Conservation (phyloP, 2,797 vertebrate species). For the Zonotrichia albicollis region DNA sequence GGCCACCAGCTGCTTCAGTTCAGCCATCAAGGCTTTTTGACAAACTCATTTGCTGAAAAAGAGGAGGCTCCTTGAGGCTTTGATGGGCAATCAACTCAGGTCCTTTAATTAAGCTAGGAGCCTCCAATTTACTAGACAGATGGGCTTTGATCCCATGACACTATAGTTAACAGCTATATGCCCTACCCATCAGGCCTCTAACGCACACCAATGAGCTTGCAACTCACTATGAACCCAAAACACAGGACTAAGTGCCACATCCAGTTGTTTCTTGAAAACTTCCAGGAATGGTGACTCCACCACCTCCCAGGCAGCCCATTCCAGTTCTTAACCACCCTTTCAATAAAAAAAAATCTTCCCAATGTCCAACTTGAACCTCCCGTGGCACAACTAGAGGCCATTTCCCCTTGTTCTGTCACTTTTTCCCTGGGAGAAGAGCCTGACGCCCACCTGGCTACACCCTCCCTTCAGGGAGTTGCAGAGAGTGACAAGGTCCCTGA, state of each 20-base stretch:
- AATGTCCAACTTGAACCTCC: not conserved
- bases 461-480: not conserved
- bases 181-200: no score
- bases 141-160: no score
- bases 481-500: not conserved
- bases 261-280: not conserved
- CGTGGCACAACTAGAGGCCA: rapidly evolving
- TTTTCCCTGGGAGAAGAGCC: not conserved
- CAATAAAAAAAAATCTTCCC: not conserved
- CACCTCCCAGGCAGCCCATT: not conserved
- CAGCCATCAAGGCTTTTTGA: not conserved
- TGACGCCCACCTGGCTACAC: rapidly evolving
- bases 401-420: not conserved
- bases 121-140: no score
- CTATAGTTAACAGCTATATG: no score
- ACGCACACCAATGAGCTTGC: no score
- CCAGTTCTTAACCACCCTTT: not conserved
- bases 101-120: no score
- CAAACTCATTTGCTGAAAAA: not conserved
- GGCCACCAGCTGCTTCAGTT: not conserved
- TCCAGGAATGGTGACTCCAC: not conserved
- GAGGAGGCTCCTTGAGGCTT: not conserved
- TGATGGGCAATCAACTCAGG: not conserved
- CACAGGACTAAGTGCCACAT: not conserved
- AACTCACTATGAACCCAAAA: no score